Evolutionary conservation across 2,797 vertebrate genomes (phyloP).

Genomic region (Syngnathus rostellatus): DNA sequence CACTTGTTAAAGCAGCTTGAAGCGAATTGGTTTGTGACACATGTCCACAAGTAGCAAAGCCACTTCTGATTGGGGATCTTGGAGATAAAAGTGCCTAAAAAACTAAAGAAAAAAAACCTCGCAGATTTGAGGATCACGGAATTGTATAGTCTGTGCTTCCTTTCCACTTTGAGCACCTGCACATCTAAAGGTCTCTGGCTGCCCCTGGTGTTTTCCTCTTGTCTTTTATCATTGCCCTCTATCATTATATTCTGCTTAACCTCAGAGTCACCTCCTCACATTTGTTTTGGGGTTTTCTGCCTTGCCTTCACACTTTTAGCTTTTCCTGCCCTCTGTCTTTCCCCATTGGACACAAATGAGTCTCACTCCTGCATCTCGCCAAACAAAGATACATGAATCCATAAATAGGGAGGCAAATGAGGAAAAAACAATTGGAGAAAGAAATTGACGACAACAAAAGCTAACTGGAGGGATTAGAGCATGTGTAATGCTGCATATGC

Average conservation of each 20-base stretch:
- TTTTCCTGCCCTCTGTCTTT: conserved; percentile 7
- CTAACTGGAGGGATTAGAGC: conserved; percentile 29
- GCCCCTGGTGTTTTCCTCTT: neutral
- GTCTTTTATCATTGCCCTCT: neutral
- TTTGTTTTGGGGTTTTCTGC: neutral
- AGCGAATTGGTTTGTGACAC: too few relatives aligned
- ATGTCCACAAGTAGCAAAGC: too few relatives aligned
- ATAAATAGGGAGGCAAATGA: conserved; percentile 3
- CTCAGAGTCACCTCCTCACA: neutral
- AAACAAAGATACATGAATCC: conserved; percentile 23
- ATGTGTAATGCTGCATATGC: conserved; percentile 31
- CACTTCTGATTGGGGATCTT: too few relatives aligned
- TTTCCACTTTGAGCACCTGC: neutral
- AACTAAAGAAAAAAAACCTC: too few relatives aligned
- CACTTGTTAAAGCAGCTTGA: too few relatives aligned
- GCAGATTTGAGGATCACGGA: too few relatives aligned
- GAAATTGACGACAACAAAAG: conserved; percentile 10
- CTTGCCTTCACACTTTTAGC: conserved; percentile 12
- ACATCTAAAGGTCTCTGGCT: too few relatives aligned
- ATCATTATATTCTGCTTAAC: neutral
- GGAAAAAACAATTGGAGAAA: conserved; percentile 18
- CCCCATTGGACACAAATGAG: conserved; percentile 35
- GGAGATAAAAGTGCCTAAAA: too few relatives aligned
- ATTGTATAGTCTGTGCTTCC: too few relatives aligned
- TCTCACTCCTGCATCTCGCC: conserved; percentile 47